Percentiles rank a stretch among this genome's conserved stretches.
phyloP scores from a whole-genome alignment of 2,888 invertebrate genomes.

The Morpho helenor region DNA sequence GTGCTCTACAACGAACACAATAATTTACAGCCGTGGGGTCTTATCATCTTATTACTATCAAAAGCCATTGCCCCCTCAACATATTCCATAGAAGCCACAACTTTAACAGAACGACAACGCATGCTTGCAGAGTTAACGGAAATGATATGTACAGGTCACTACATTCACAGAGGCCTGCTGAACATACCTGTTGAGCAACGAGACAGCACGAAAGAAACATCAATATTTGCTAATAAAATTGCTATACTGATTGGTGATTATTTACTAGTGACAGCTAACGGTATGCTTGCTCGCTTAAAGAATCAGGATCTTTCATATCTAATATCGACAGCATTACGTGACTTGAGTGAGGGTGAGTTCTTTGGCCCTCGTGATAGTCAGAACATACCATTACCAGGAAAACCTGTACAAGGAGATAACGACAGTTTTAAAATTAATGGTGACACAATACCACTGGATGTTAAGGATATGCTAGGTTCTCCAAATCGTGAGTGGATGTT shows the following conservation, averaged over 20 bases:
- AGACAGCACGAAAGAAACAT: constrained; percentile 80
- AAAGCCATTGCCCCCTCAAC: constrained; percentile 83
- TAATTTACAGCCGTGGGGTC: constrained; percentile 91
- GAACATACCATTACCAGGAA: constrained; percentile 85
- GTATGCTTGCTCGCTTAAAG: constrained; percentile 85
- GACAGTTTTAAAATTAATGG: constrained; percentile 51
- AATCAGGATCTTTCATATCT: constrained; percentile 87
- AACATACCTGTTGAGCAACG: constrained; percentile 69
- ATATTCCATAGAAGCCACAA: constrained; percentile 73
- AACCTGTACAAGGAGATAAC: constrained; percentile 53
- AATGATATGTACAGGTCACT: constrained; percentile 92
- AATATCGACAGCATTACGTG: constrained; percentile 89
- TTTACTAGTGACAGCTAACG: constrained; percentile 88
- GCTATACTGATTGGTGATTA: constrained; percentile 93
- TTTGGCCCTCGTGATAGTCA: constrained; percentile 85
- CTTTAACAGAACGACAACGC: constrained; percentile 74
- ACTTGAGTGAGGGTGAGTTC: constrained; percentile 91
- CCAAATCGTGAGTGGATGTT: constrained; percentile 85
- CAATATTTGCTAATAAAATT: constrained; percentile 93
- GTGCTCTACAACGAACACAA: constrained; percentile 90
- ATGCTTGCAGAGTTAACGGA: constrained; percentile 85
- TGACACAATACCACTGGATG: constrained; percentile 60
- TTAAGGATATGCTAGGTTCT: constrained; percentile 66
- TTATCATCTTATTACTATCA: constrained; percentile 88
- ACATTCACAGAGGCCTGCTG: constrained; percentile 85